These are phyloP conservation scores for Semnornis frantzii DNA, from an alignment of 2,113 vertebrate species.

Conservation along the genomic window DNA sequence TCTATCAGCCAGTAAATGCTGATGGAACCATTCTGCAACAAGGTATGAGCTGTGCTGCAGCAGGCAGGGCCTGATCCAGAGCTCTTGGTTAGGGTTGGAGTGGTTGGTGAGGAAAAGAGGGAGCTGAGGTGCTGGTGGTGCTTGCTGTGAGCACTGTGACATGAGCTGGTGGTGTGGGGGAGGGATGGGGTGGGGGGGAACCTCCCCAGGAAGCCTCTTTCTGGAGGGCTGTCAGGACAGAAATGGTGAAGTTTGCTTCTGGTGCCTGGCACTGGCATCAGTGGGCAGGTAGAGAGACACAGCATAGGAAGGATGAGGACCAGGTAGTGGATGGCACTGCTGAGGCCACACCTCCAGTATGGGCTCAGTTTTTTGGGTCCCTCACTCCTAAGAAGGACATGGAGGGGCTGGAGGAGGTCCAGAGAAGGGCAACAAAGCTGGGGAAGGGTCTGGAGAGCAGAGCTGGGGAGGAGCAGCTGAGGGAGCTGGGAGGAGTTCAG, in stretches of 20 bases:
- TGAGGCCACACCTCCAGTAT: too few species aligned
- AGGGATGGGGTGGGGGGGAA: background rate
- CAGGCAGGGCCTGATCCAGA: background rate
- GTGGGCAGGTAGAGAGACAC: background rate
- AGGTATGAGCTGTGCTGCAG: constrained; percentile 75
- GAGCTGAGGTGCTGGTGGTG: background rate
- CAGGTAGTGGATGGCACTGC: background rate
- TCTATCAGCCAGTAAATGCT: constrained; percentile 98
- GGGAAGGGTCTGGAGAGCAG: too few species aligned
- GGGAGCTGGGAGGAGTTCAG: too few species aligned
- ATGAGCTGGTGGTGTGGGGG: accelerated
- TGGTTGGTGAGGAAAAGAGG: background rate
- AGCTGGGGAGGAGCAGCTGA: too few species aligned
- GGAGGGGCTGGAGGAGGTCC: too few species aligned
- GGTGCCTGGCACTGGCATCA: background rate
- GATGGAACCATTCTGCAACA: constrained; percentile 97
- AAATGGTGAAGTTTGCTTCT: background rate
- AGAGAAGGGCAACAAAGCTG: too few species aligned
- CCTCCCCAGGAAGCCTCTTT: background rate
- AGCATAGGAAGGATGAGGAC: background rate
- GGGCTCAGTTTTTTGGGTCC: too few species aligned
- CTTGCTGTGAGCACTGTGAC: background rate
- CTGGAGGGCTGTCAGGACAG: background rate
- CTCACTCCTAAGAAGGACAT: too few species aligned
- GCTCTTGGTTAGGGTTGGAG: background rate